Percentiles rank a stretch among this genome's conserved stretches.
Conservation (phyloP, 2,888 invertebrate genomes). For the Andrena dorsata region DNA sequence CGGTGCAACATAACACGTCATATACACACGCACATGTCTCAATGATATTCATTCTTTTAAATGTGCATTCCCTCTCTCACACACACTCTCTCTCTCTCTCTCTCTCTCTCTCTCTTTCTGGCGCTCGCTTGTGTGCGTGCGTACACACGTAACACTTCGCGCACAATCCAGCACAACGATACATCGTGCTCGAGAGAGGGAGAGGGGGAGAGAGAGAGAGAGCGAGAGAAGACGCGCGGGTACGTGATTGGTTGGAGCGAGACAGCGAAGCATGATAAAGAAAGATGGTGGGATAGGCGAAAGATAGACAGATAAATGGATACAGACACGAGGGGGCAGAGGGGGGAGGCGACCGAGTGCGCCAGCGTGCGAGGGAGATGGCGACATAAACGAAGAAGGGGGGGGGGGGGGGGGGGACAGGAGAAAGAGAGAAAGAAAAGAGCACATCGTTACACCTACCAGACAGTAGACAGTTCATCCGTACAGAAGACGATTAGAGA, state of each 20-base stretch:
- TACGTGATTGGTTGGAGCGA: constrained; percentile 27
- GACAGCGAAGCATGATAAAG: constrained; percentile 22
- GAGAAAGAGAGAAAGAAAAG: constrained; percentile 37
- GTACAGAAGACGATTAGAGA: constrained; percentile 70
- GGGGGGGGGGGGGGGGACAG: neutral
- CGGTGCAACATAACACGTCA: constrained; percentile 63
- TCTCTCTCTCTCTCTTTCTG: constrained; percentile 6
- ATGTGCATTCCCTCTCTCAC: constrained; percentile 20
- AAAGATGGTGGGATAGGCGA: constrained; percentile 24
- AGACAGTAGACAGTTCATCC: constrained; percentile 67
- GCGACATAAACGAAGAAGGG: neutral
- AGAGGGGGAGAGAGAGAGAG: constrained; percentile 22
- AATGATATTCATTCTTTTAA: constrained; percentile 45
- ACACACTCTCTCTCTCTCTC: neutral
- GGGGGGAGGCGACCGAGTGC: neutral
- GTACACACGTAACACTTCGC: constrained; percentile 49
- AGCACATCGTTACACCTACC: constrained; percentile 73
- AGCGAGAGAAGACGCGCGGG: constrained; percentile 10
- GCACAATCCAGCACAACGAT: constrained; percentile 56
- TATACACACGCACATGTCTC: constrained; percentile 55
- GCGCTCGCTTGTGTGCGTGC: neutral
- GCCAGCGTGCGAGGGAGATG: constrained; percentile 2
- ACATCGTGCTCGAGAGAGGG: constrained; percentile 48
- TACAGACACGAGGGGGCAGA: constrained; percentile 19
- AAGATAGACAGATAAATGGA: constrained; percentile 14